Percentiles rank a stretch among this genome's conserved stretches.
phyloP scores from a whole-genome alignment of 2,113 vertebrate species.

The Terrapene triunguis region DNA sequence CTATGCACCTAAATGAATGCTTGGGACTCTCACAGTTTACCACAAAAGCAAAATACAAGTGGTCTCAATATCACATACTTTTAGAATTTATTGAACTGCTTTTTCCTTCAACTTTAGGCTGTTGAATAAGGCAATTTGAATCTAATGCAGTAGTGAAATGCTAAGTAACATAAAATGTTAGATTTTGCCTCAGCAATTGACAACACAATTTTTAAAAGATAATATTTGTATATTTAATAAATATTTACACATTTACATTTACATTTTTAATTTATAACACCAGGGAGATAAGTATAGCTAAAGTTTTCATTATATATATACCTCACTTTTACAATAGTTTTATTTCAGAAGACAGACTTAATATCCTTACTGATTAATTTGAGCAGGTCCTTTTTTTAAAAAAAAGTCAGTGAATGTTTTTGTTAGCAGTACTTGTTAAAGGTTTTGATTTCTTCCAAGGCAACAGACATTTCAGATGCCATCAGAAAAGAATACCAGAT shows the following conservation, averaged over 20 bases:
- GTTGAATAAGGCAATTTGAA: neutral
- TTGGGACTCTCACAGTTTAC: neutral
- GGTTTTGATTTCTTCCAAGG: neutral
- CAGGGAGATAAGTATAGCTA: neutral
- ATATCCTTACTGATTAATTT: neutral
- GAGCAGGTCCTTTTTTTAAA: slow-evolving; percentile 10
- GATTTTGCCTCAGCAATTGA: neutral
- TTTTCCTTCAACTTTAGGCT: neutral
- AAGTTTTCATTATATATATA: neutral
- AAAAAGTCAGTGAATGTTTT: neutral
- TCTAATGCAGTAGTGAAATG: neutral
- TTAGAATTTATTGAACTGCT: neutral
- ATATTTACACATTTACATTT: neutral
- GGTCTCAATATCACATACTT: neutral
- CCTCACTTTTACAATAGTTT: neutral
- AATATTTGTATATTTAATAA: neutral
- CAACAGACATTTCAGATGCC: neutral
- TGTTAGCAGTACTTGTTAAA: neutral
- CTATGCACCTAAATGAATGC: neutral
- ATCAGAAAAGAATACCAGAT: neutral
- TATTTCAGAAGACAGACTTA: neutral
- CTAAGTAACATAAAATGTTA: neutral
- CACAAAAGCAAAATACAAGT: neutral
- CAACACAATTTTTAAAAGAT: neutral
- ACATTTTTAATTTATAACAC: neutral